Evolutionary conservation across 2,797 vertebrate species (phyloP), one percentile per base, ranked within the genome.

Genomic region (Esox masquinongy): DNA sequence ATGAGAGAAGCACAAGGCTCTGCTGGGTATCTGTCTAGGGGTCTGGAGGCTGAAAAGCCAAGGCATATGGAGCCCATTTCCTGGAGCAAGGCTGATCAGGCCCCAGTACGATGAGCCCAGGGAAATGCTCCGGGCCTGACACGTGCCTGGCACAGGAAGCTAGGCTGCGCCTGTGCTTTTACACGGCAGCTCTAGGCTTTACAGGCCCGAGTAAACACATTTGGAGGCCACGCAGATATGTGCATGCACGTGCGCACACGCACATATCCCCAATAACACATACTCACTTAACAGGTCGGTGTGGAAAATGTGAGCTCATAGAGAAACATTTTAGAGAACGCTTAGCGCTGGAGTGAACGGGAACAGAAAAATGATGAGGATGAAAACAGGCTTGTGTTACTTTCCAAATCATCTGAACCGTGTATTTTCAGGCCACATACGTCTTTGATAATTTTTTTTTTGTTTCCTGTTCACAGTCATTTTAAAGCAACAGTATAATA

Each of bases 231-330:
- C 26, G 8, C 70, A 6, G 22, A 4, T 26, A 11, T 43, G 2
- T 43, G 15, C 69, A n/a, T 15, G 3, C 63, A 31, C 63, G 29
- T 3, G 26, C 64, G 31, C 64, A 15, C 64, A 6, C 26, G 31
- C 24, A 67, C 15, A 50, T 70, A 34, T 72, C 64, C n/a, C 72
- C 73, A 85, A 85, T 77, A 84, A 84, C 81, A 87, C 80, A 85
- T 80, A 75, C 82, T 84, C 34, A 82, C 74, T 85, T 82, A 84
- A 85, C 79, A 72, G 83, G 83, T 86, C 80, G 75, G 74, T 64
- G 77, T 70, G 91, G 91, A 93, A 92, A 91, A 91, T 84, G 77
- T 91, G 85, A 92, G 88, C 89, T 92, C 85, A 88, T 71, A 66
- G 59, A 59, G 75, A 91, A 86, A 85, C 66, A 91, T 75, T 82